Percentiles rank a stretch among this genome's conserved stretches.
phyloP scores from a whole-genome alignment of 2,888 invertebrate genomes.

The Seira sanloemensis region DNA sequence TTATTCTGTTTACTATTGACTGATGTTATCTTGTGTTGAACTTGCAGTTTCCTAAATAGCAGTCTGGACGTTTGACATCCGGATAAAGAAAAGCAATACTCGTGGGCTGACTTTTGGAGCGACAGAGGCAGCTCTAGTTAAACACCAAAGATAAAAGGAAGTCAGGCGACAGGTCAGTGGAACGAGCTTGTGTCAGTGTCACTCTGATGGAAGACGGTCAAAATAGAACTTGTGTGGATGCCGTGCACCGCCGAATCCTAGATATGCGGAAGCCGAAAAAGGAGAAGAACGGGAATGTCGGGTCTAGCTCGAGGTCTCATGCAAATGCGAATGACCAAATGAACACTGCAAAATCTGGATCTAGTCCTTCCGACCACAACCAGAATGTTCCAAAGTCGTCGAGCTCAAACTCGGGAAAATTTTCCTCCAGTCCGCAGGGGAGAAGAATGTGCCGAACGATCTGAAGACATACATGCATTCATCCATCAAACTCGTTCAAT shows the following conservation, averaged over 20 bases:
- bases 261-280: conserved; percentile 62
- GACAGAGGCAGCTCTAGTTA: no score
- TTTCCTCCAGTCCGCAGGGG: conserved; percentile 39
- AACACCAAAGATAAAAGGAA: no score
- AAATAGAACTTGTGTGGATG: conserved; percentile 65
- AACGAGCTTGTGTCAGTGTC: background rate
- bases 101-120: no score
- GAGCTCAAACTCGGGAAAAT: conserved; percentile 56
- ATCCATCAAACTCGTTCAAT: no score
- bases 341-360: background rate
- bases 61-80: background rate
- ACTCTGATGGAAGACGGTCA: conserved; percentile 24
- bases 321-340: background rate
- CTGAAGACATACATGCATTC: no score
- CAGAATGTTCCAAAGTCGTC: conserved; percentile 56
- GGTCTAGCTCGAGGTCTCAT: background rate
- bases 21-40: background rate
- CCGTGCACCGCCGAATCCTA: conserved; percentile 65
- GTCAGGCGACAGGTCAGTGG: background rate
- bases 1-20: background rate
- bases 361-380: conserved; percentile 37
- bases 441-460: conserved; percentile 62
- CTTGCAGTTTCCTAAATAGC: background rate
- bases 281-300: conserved; percentile 43
- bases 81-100: background rate